Conservation (phyloP, 2,888 invertebrate species). For the Orchesellides sinensis region DNA sequence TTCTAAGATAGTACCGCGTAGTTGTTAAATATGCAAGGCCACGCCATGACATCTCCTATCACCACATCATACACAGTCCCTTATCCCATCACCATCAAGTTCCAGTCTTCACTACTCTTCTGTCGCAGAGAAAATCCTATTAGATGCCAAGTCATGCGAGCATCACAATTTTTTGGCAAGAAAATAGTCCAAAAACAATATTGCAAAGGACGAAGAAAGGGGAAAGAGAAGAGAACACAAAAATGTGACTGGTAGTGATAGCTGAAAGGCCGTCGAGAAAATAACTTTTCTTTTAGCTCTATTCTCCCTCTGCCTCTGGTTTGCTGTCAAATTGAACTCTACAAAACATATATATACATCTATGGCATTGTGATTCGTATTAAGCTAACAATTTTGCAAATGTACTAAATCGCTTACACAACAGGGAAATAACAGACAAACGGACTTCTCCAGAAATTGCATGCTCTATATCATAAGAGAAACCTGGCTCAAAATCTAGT, state of each 20-base stretch:
- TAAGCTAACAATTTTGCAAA: constrained; percentile 9
- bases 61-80: not conserved
- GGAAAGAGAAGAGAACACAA: not conserved
- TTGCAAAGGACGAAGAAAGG: not conserved
- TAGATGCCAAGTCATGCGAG: constrained; percentile 15
- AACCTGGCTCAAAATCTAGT: no score
- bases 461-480: no score
- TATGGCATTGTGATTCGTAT: no score
- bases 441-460: no score
- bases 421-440: no score
- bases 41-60: not conserved
- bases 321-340: constrained; percentile 10
- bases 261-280: constrained; percentile 23
- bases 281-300: not conserved
- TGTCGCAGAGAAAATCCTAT: not conserved
- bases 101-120: no score
- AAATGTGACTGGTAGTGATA: not conserved
- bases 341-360: no score
- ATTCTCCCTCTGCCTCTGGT: not conserved
- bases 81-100: not conserved
- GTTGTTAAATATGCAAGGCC: constrained; percentile 5
- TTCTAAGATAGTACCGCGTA: no score
- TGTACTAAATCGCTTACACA: not conserved
- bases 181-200: not conserved
- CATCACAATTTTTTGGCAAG: not conserved